These are phyloP conservation scores for Meleagris gallopavo DNA, from an alignment of 2,113 vertebrate genomes.

Conservation along the genomic window DNA sequence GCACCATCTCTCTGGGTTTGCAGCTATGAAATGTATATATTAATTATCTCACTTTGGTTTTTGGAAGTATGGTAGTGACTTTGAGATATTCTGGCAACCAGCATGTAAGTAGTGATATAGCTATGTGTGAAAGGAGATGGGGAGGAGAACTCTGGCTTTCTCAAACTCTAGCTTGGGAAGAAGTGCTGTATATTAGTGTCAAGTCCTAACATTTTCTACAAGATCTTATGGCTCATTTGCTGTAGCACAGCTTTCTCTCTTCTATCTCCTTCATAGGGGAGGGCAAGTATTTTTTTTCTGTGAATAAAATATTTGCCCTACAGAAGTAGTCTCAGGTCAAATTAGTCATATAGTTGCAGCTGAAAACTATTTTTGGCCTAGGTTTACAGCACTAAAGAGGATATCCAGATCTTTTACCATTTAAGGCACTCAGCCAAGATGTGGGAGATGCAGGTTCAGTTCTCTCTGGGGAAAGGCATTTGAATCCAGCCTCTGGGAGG, in stretches of 20 bases:
- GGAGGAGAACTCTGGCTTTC: background rate
- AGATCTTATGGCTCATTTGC: constrained; percentile 29
- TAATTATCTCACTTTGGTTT: background rate
- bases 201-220: background rate
- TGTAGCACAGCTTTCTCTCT: background rate
- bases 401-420: constrained; percentile 38
- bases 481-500: background rate
- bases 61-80: background rate
- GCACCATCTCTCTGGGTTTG: background rate
- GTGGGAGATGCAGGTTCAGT: constrained; percentile 44
- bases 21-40: background rate
- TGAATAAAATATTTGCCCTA: constrained; percentile 3
- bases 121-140: background rate
- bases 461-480: background rate
- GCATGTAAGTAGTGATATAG: rapidly evolving
- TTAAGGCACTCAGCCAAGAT: constrained; percentile 51
- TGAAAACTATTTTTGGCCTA: constrained; percentile 55
- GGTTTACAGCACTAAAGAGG: constrained; percentile 25
- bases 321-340: background rate
- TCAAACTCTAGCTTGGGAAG: background rate
- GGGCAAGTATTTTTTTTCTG: constrained; percentile 18
- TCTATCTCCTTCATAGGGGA: background rate
- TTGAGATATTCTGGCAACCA: background rate
- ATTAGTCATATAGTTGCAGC: constrained; percentile 31
- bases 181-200: background rate